Base-by-base conservation (phyloP, 2,797 vertebrate genomes). In the Leptoclinus maculatus region DNA sequence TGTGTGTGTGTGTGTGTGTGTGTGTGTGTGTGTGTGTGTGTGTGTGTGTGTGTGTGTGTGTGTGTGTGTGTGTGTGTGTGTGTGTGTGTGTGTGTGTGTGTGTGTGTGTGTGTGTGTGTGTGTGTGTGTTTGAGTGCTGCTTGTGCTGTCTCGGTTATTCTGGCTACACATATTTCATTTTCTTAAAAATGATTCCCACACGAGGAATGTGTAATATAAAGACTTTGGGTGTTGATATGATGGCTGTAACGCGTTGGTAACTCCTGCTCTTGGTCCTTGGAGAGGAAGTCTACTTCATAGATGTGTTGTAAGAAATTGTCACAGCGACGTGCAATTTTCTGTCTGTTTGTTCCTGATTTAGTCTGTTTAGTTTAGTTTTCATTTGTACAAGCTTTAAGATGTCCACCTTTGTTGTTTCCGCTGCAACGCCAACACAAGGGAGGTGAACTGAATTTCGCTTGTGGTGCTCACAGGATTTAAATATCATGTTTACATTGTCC, bases 1-100 rank as follows among this genome's bases (percentile, higher is more conserved):
- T 58, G 21, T 68, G 62, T 58, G 74, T 79, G 45, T 74, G 43
- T 57, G 41, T 65, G 45, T 62, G 58, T 71, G 36, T 72, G 41
- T 43, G 41, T 43, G 41, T 43, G 41, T 19, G 34, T 39, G 27
- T 45, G 49, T 53, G 67, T 60, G n/a, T 67, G 45, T 59, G 72
- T 74, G 36, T 41, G 41, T 41, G 25, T 64, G 32, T 49, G 72
- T 62, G 16, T 67, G 62, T 58, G 74, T 78, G 41, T 79, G 45
- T 65, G 45, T 62, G 47, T 63, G 56, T 79, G 45, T 74, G 43
- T 57, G 41, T 65, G 45, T 62, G 58, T 71, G 36, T 72, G 41
- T 43, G 41, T 43, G 41, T 43, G 41, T 19, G 34, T 39, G 27
- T 45, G 49, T 53, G 67, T 60, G n/a, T 67, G 45, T 59, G 72